Percentiles rank a stretch among this genome's conserved stretches.
phyloP scores from a whole-genome alignment of 2,888 invertebrate species.

The Tipula vernalis region DNA sequence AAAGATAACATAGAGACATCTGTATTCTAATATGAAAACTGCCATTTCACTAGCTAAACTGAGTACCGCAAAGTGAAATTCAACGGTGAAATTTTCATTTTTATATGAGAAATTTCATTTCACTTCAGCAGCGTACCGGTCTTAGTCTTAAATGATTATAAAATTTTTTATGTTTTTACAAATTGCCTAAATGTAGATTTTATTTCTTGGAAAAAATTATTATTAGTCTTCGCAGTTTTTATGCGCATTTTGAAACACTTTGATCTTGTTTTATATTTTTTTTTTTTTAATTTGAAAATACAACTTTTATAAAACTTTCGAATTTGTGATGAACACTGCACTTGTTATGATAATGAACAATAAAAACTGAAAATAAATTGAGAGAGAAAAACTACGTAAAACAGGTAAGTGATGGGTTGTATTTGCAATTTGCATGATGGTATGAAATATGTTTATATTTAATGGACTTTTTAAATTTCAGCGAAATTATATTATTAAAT shows the following conservation, averaged over 20 bases:
- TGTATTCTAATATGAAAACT: too few species aligned
- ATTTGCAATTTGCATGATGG: neutral
- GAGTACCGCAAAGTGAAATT: too few species aligned
- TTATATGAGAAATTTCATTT: too few species aligned
- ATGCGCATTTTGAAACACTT: neutral
- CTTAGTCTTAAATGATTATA: too few species aligned
- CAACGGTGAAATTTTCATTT: too few species aligned
- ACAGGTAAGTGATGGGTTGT: neutral
- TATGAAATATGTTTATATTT: neutral
- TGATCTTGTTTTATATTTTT: neutral
- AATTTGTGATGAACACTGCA: neutral
- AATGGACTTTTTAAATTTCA: neutral
- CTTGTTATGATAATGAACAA: neutral
- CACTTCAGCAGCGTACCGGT: too few species aligned
- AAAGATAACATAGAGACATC: too few species aligned
- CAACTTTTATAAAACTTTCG: neutral
- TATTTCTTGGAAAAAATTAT: neutral
- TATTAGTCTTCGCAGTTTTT: neutral
- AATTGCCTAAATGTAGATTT: neutral
- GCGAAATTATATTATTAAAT: neutral
- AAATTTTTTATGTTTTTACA: neutral
- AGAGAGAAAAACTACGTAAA: neutral
- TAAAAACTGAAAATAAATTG: neutral
- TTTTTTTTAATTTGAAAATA: neutral
- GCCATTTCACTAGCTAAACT: too few species aligned